phyloP scores from a whole-genome alignment of 2,888 invertebrate species.

The Caenorhabditis sp. region DNA sequence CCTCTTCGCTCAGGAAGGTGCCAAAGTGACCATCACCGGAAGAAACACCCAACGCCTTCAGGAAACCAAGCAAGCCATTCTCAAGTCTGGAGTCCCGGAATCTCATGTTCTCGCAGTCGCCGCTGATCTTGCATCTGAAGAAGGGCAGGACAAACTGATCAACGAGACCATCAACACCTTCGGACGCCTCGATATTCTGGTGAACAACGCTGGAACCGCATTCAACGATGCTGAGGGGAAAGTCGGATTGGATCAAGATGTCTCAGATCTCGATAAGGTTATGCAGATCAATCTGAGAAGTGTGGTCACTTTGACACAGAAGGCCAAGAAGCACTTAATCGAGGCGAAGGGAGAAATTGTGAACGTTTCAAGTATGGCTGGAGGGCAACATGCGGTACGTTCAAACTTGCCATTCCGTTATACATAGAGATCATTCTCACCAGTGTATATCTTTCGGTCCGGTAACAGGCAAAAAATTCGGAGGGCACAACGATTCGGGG shows the following conservation, averaged over 20 bases:
- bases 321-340: constrained; percentile 52
- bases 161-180: constrained; percentile 28
- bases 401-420: not conserved
- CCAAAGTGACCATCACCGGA: constrained; percentile 47
- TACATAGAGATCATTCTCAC: too few relatives aligned
- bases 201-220: constrained; percentile 48
- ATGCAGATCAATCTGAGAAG: constrained; percentile 42
- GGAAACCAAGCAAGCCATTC: constrained; percentile 25
- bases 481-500: too few relatives aligned
- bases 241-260: constrained; percentile 19
- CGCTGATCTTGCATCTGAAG: not conserved
- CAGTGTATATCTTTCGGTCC: too few relatives aligned
- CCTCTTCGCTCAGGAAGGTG: constrained; percentile 32
- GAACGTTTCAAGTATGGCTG: constrained; percentile 48
- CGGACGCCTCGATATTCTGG: constrained; percentile 30
- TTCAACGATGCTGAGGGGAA: constrained; percentile 25
- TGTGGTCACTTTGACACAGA: constrained; percentile 49
- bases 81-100: constrained; percentile 11
- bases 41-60: constrained; percentile 45
- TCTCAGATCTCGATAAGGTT: constrained; percentile 25
- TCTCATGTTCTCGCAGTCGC: constrained; percentile 25
- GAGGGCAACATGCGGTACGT: constrained; percentile 29
- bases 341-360: constrained; percentile 59
- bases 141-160: constrained; percentile 32
- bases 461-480: too few relatives aligned